Conservation (phyloP, 2,888 invertebrate genomes). For the Ichneumoninae sp. region DNA sequence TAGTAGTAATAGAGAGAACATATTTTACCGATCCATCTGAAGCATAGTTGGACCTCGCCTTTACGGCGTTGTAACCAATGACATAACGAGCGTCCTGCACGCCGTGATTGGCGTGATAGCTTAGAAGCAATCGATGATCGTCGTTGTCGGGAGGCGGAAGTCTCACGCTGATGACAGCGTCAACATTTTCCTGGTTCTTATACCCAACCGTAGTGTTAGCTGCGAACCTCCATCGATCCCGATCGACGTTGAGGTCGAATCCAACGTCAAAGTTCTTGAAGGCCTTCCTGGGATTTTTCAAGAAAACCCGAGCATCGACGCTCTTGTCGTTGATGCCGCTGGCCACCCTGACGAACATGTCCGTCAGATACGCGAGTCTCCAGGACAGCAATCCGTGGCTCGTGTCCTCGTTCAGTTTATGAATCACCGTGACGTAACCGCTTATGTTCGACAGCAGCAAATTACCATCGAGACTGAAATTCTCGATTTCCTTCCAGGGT, state of each 20-base stretch:
- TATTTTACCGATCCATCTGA: conserved; percentile 87
- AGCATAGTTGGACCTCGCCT: conserved; percentile 86
- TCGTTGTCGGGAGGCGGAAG: conserved; percentile 89
- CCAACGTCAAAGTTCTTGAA: conserved; percentile 86
- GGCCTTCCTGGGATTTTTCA: conserved; percentile 86
- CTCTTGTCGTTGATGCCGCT: conserved; percentile 82
- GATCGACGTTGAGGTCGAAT: conserved; percentile 86
- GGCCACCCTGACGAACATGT: conserved; percentile 79
- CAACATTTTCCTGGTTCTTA: conserved; percentile 85
- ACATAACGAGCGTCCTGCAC: conserved; percentile 84
- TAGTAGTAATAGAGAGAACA: neutral
- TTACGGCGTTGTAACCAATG: conserved; percentile 86
- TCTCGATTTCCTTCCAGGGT: conserved; percentile 84
- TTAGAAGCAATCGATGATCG: conserved; percentile 86
- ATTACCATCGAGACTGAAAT: conserved; percentile 81
- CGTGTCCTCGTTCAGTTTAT: conserved; percentile 82
- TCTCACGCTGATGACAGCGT: conserved; percentile 86
- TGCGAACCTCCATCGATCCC: conserved; percentile 86
- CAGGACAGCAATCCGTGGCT: conserved; percentile 85
- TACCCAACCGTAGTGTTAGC: conserved; percentile 87
- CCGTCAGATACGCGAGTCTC: conserved; percentile 85
- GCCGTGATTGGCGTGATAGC: conserved; percentile 84
- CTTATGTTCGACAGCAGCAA: conserved; percentile 77
- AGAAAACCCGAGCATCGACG: conserved; percentile 85
- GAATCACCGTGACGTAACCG: conserved; percentile 79